Base-by-base conservation (phyloP, 1,140 invertebrate species). In the Pseudomyrmex cubaensis region DNA sequence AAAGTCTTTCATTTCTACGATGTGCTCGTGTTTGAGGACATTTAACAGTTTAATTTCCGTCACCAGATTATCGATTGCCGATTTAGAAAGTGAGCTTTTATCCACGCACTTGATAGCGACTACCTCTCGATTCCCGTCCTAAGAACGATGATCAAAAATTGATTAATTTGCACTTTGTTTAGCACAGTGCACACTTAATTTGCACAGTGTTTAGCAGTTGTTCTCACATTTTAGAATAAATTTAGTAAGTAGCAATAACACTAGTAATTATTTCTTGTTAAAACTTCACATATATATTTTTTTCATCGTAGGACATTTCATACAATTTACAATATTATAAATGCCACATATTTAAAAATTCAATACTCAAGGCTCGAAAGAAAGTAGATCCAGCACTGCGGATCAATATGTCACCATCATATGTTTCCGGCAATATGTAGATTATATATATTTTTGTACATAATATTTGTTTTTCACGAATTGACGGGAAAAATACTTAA, bases 31-130 rank as follows among this genome's bases (percentile, higher is more conserved):
- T 56, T 97, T 96, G 0, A 99, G 93, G 8, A 96, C 96, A 93
- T 98, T 98, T 54, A 99, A 93, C 17, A 99, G 95, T 75, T 96
- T 95, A 57, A 99, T 99, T 95, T 99, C 98, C 0, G 96, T 97
- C 13, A 98, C 95, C 15, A 98, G 94, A 94, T 98, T 98, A 88
- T 98, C 97, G 20, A 96, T 95, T 3, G 97, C 96, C 2, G 96
- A 94, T 82, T 96, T 96, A 46, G 97, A 97, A n/a, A 98, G 93
- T 17, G 95, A 95, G 0, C 94, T 95, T 92, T 97, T 98, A 85
- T 97, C 95, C 62, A 98, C 96, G 91, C 97, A 97, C 94, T 99
- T 99, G 22, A 99, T 96, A 5, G 97, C 97, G 52, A 98, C 96
- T 46, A 96, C 94, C 75, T 97, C 95, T 67, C 96, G 94, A 1